Base-by-base conservation (phyloP, 2,888 invertebrate genomes). In the Chrysolina haemoptera region DNA sequence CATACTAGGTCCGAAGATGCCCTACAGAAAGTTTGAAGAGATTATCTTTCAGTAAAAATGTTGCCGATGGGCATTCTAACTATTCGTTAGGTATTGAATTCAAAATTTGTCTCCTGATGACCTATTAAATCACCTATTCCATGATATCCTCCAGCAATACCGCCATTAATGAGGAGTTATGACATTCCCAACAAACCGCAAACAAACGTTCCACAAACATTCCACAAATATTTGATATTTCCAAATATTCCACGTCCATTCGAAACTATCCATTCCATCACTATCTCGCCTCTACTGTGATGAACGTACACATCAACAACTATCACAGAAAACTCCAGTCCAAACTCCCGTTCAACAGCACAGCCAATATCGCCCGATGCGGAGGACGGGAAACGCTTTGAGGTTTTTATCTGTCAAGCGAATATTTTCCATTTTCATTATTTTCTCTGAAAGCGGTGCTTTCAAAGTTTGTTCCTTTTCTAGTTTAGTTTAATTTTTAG, bases 341-440 rank as follows among this genome's bases (percentile, higher is more conserved):
- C 12, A 27, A 27, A 59, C 59, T 59, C 27, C 59, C 35, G 35
- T 35, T 35, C 62, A 41, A 59, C 18, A 40, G 65, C n/a, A 35
- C 48, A 48, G 43, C 70, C 73, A 70, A 74, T 68, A 69, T 59
- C 48, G 20, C 64, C 63, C 40, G 40, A 46, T 73, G 62, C 41
- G 43, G 65, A 35, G 43, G 66, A 71, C 41, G 43, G 43, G 35
- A 63, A 64, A 20, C 18, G 69, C 71, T 74, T 74, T 67, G 68
- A 71, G 50, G 64, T 66, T 64, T 59, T 71, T 64, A 69, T 69
- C 43, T 48, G 69, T 18, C 59, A 65, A 22, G 63, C n/a, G 65
- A 65, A 71, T 71, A 75, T 71, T 71, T 69, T 69, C 69, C 69
- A 69, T 75, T 75, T 75, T 69, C 75, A 71, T 69, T 75, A 71